Base-by-base conservation (phyloP, 2,797 vertebrate species). In the Kryptopterus vitreolus region DNA sequence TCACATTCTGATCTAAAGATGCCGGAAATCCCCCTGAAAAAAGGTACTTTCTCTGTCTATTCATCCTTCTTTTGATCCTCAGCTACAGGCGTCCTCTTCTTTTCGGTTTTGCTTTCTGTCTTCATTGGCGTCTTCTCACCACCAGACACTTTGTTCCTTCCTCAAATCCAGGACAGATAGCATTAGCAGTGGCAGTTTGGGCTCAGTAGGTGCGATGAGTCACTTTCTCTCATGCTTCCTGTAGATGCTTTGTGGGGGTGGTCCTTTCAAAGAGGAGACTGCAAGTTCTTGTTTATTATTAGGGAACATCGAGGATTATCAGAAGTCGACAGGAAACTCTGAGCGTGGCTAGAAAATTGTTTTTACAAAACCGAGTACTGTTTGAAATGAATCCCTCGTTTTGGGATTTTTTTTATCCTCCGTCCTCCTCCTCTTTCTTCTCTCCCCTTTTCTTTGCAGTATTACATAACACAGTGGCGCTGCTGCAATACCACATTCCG, bases 391-490 rank as follows among this genome's bases (percentile, higher is more conserved):
- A 52, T n/a, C 16, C 18, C 16, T 31, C 18, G 1, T 52, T 71
- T 70, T 50, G 16, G 5, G 7, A 13, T 1, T 6, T 66, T 68
- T 78, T n/a, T 11, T 77, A 85, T 80, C 16, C 12, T 80, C n/a
- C 62, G 73, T 43, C 18, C 29, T 33, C n/a, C 71, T 71, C 24
- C 3, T 1, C 29, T 31, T 53, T 81, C 81, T 76, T 62, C 78
- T 66, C 62, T 81, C 77, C 65, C 63, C n/a, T 84, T 80, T 63
- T 58, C 83, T 73, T 55, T 66, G 74, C 78, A n/a, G 83, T 55
- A 33, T 91, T 92, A 89, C 59, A 79, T 89, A 92, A 91, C 76
- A 70, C 73, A 43, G 50, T 82, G 73, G 31, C 57, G 43, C 57
- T 59, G 33, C 15, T 20, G 83, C 76, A 58, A 46, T 52, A 48